A percentile compares a stretch with the other conserved stretches of the same genome.
phyloP scores from a whole-genome alignment of 1,140 invertebrate species.

The Zelostemma sp. region DNA sequence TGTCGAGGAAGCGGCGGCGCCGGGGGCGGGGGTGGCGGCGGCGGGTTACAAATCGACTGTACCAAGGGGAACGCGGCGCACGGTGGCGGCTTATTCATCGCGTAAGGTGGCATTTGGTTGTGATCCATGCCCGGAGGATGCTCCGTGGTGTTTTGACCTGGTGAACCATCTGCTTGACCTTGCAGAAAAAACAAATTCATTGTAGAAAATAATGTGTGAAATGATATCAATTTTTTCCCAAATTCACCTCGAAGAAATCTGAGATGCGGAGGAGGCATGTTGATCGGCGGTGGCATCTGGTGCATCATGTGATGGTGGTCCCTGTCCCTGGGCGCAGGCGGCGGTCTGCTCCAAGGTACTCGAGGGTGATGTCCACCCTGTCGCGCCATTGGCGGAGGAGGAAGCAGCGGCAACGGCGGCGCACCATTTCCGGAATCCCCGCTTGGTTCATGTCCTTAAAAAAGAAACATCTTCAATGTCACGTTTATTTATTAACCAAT shows the following conservation, averaged over 20 bases:
- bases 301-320: constrained; percentile 52
- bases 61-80: constrained; percentile 58
- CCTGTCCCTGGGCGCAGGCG: constrained; percentile 53
- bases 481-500: no score
- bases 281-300: constrained; percentile 57
- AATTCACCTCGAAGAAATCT: constrained; percentile 60
- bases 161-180: constrained; percentile 54
- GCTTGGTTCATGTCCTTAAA: constrained; percentile 57
- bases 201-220: not conserved
- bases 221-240: not conserved
- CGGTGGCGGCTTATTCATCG: constrained; percentile 56
- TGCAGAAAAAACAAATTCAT: not conserved
- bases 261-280: constrained; percentile 65
- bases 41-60: constrained; percentile 64
- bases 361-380: constrained; percentile 55
- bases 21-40: constrained; percentile 54
- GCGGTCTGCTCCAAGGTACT: constrained; percentile 59
- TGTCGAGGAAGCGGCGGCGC: constrained; percentile 51
- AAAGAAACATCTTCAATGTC: no score
- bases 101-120: constrained; percentile 55
- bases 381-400: constrained; percentile 53
- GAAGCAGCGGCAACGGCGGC: constrained; percentile 37
- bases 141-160: constrained; percentile 53
- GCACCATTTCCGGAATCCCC: constrained; percentile 47
- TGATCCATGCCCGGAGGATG: constrained; percentile 55